phyloP scores from a whole-genome alignment of 2,888 invertebrate genomes.

The Phalangium opilio region DNA sequence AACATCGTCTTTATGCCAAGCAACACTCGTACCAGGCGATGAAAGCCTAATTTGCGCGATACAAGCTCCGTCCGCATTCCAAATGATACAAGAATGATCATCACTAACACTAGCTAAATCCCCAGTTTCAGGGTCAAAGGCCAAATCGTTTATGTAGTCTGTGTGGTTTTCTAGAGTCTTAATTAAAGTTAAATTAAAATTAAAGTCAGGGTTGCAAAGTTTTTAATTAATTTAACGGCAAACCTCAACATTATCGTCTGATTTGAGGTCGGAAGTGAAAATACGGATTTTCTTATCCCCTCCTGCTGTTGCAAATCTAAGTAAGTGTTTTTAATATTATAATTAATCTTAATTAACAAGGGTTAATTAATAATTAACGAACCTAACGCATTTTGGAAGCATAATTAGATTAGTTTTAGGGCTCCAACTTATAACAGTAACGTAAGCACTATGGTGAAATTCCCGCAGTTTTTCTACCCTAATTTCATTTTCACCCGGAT shows the following conservation, averaged over 20 bases:
- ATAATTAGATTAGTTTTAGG: conserved; percentile 1
- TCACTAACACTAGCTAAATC: conserved; percentile 58
- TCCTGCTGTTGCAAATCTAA: conserved; percentile 5
- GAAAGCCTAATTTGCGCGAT: conserved; percentile 44
- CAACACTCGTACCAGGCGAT: conserved; percentile 43
- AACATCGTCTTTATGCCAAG: conserved; percentile 52
- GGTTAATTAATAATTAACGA: background rate
- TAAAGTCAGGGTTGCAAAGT: background rate
- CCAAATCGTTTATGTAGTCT: conserved; percentile 50
- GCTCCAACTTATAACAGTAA: conserved; percentile 1
- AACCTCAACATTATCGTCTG: conserved; percentile 1
- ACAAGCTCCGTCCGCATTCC: conserved; percentile 39
- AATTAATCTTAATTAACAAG: background rate
- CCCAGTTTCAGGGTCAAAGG: conserved; percentile 49
- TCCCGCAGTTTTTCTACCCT: background rate
- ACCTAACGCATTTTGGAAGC: conserved; percentile 2
- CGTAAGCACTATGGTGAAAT: conserved; percentile 4
- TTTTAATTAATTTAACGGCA: background rate
- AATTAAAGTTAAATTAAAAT: too few species aligned
- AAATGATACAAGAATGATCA: conserved; percentile 55
- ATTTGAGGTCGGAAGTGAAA: conserved; percentile 1
- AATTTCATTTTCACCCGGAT: background rate
- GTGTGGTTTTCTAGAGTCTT: conserved; percentile 33
- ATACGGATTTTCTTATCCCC: conserved; percentile 3
- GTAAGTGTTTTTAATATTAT: background rate